phyloP scores from a whole-genome alignment of 2,113 vertebrate species.

The Oncorhynchus masou region DNA sequence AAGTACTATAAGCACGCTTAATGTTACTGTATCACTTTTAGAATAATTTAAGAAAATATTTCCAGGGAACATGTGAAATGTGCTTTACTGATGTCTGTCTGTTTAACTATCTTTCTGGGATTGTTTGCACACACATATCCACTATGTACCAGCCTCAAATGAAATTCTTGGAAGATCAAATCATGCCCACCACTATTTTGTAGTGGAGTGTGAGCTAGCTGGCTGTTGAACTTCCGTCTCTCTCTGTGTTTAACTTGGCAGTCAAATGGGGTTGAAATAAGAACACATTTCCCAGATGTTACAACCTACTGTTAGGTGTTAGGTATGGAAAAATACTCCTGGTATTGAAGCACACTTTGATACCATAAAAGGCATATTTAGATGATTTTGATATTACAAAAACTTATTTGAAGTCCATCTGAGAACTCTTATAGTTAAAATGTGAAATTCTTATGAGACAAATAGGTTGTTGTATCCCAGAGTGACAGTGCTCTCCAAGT shows the following conservation, averaged over 20 bases:
- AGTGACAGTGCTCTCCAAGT: background rate
- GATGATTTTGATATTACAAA: background rate
- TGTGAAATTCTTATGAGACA: constrained; percentile 6
- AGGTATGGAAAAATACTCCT: background rate
- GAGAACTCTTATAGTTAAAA: background rate
- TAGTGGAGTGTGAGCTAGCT: background rate
- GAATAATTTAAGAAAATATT: too few relatives aligned
- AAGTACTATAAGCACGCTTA: too few relatives aligned
- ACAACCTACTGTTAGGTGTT: background rate
- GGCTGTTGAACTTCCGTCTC: background rate
- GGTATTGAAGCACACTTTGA: background rate
- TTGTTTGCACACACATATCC: background rate
- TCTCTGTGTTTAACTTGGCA: constrained; percentile 1
- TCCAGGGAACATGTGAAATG: too few relatives aligned
- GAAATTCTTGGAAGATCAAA: background rate
- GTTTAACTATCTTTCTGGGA: background rate
- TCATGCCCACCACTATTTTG: background rate
- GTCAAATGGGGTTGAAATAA: background rate
- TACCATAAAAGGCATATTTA: too few relatives aligned
- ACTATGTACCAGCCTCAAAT: background rate
- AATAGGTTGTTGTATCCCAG: constrained; percentile 2
- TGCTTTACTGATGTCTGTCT: too few relatives aligned
- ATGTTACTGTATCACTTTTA: too few relatives aligned
- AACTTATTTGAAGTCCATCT: background rate
- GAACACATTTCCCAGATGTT: background rate